Evolutionary conservation across 2,113 vertebrate species (phyloP).

Genomic region (human): GRCh38 chr7:95048001-95048500

Average conservation of each 20-base stretch:
- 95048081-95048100: constrained; percentile 22
- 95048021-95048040: background rate
- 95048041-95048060: constrained; percentile 1
- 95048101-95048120: background rate
- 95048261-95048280: background rate
- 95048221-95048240: background rate
- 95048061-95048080: constrained; percentile 36
- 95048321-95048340: background rate
- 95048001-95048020: constrained; percentile 31
- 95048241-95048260: constrained; percentile 27
- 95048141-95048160: background rate
- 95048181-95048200: constrained; percentile 41
- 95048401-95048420: background rate
- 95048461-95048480: background rate
- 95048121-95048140: background rate
- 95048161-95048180: constrained; percentile 12
- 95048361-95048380: background rate
- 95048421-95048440: background rate
- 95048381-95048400: background rate
- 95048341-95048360: background rate
- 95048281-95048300: background rate
- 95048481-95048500: background rate
- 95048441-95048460: background rate
- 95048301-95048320: background rate
- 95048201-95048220: background rate